Evolutionary conservation across 2,113 vertebrate genomes (phyloP).

Genomic region (Malaclemys terrapin): DNA sequence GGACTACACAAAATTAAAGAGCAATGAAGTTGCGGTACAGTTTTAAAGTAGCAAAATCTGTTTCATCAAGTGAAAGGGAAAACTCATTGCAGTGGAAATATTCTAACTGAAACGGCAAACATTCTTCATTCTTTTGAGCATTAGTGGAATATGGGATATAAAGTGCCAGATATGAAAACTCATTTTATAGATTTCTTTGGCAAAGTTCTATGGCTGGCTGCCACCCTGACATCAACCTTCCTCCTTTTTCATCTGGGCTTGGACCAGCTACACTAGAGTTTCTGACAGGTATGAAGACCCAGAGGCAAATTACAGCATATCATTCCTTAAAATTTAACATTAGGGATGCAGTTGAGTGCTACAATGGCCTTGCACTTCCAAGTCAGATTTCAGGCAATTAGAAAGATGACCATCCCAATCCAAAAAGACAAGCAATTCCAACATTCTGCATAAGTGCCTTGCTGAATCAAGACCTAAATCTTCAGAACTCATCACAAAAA

Average conservation of each 20-base stretch:
- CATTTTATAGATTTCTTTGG: background rate
- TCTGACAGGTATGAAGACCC: background rate
- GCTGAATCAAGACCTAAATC: background rate
- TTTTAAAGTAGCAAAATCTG: conserved; percentile 8
- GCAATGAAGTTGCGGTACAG: conserved; percentile 9
- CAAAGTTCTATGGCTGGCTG: background rate
- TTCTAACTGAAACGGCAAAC: background rate
- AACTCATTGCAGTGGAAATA: background rate
- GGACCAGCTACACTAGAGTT: background rate
- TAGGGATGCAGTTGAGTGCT: no score
- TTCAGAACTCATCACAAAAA: background rate
- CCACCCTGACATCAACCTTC: background rate
- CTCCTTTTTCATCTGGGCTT: background rate
- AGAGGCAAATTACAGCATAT: background rate
- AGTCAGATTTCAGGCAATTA: rapidly evolving
- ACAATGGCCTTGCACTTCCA: rapidly evolving
- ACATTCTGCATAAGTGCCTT: background rate
- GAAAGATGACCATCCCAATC: background rate
- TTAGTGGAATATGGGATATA: background rate
- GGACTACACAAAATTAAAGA: conserved; percentile 59
- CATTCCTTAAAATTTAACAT: background rate
- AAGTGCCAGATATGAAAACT: background rate
- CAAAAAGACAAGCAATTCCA: background rate
- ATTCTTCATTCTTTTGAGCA: background rate
- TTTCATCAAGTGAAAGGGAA: conserved; percentile 28